Evolutionary conservation across 2,113 vertebrate species (phyloP).

Genomic region (Alosa alosa): DNA sequence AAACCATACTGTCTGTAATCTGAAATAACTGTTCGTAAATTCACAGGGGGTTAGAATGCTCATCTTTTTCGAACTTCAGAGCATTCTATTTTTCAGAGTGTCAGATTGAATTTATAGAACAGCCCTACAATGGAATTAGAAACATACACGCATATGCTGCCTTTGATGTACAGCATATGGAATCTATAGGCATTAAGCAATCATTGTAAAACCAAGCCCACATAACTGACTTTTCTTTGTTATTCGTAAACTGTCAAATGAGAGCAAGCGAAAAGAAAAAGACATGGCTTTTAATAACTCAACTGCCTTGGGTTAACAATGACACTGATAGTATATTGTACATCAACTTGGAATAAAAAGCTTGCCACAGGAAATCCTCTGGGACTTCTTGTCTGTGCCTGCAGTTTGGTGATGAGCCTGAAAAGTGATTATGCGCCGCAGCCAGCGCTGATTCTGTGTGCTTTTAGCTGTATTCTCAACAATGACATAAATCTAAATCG

Average conservation of each 20-base stretch:
- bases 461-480: constrained; percentile 50
- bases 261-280: background rate
- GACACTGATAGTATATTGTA: background rate
- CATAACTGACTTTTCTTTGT: background rate
- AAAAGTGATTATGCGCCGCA: constrained; percentile 22
- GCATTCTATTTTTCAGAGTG: too few relatives aligned
- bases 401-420: constrained; percentile 27
- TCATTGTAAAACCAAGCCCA: background rate
- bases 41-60: too few relatives aligned
- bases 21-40: too few relatives aligned
- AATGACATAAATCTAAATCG: constrained; percentile 52
- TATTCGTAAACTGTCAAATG: background rate
- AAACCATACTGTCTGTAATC: too few relatives aligned
- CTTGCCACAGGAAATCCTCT: constrained; percentile 22
- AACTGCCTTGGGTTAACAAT: background rate
- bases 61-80: too few relatives aligned
- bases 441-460: constrained; percentile 2
- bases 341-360: constrained; percentile 15
- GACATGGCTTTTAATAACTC: background rate
- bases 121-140: background rate
- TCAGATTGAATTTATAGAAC: too few relatives aligned
- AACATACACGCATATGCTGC: background rate
- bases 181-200: background rate
- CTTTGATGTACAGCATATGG: background rate
- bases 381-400: constrained; percentile 33